A percentile compares a stretch with the other conserved stretches of the same genome.
Conservation (phyloP, 2,797 vertebrate species). For the Poecilia velifera region DNA sequence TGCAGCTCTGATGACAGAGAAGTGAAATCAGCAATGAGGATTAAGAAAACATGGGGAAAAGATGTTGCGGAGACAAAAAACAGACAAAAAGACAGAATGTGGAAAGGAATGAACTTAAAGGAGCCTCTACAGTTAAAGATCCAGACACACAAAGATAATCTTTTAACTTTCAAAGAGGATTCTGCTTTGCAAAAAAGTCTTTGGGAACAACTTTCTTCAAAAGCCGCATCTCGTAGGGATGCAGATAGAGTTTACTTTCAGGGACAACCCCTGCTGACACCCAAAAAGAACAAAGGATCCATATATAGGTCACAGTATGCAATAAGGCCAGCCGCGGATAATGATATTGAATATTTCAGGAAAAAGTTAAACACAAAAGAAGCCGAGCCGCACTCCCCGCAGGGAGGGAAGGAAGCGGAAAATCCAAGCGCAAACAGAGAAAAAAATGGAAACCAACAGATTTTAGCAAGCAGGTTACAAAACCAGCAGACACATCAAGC, state of each 20-base stretch:
- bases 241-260: constrained; percentile 18
- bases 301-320: constrained; percentile 21
- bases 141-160: constrained; percentile 10
- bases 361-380: constrained; percentile 33
- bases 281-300: constrained; percentile 21
- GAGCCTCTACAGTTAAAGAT: neutral
- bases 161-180: constrained; percentile 3
- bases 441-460: constrained; percentile 13
- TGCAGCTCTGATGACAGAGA: neutral
- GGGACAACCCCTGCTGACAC: constrained; percentile 8
- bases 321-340: constrained; percentile 6
- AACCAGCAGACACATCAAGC: constrained; percentile 1
- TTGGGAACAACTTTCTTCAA: constrained; percentile 30
- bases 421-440: neutral
- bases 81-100: neutral
- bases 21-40: constrained; percentile 4
- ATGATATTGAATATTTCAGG: constrained; percentile 38
- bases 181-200: neutral
- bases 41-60: constrained; percentile 7
- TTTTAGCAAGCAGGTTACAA: constrained; percentile 11
- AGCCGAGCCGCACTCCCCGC: constrained; percentile 2
- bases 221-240: constrained; percentile 8
- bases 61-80: neutral
- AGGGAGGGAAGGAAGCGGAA: constrained; percentile 7
- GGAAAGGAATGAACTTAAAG: neutral